Percentiles rank a stretch among this genome's conserved stretches.
phyloP scores from a whole-genome alignment of 2,797 vertebrate species.

The Mormyrops attenuatus region DNA sequence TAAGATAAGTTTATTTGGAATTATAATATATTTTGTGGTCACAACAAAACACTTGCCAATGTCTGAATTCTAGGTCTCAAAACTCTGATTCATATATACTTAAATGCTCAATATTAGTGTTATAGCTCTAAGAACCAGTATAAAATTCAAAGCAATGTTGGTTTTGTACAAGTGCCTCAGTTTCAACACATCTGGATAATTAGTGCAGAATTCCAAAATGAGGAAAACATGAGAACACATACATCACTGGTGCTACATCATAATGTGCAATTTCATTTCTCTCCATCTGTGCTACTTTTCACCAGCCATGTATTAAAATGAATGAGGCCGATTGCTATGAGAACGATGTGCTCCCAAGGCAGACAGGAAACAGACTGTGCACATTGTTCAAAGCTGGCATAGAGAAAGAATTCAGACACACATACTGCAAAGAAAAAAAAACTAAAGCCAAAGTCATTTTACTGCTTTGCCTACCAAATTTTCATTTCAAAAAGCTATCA shows the following conservation, averaged over 20 bases:
- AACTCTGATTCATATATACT: not conserved
- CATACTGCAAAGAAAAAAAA: not conserved
- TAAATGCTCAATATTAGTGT: not conserved
- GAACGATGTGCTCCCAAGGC: constrained; percentile 25
- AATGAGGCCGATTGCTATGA: constrained; percentile 48
- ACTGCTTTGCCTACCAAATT: constrained; percentile 9
- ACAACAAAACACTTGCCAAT: not conserved
- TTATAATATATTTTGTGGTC: not conserved
- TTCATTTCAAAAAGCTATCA: constrained; percentile 27
- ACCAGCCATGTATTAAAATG: constrained; percentile 56
- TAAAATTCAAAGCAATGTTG: not conserved
- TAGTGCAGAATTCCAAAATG: constrained; percentile 3
- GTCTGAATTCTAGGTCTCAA: not conserved
- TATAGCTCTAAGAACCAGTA: not conserved
- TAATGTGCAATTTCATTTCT: constrained; percentile 37
- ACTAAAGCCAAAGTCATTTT: not conserved
- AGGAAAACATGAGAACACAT: constrained; percentile 13
- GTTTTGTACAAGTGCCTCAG: not conserved
- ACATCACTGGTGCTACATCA: constrained; percentile 43
- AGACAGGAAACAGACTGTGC: constrained; percentile 43
- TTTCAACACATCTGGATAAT: constrained; percentile 4
- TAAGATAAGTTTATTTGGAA: not conserved
- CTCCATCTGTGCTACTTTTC: constrained; percentile 46
- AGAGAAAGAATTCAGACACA: constrained; percentile 23
- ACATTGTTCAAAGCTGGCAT: constrained; percentile 48